Evolutionary conservation across 2,113 vertebrate genomes (phyloP), one percentile per base, ranked within the genome.

Genomic region (Oophaga pumilio): DNA sequence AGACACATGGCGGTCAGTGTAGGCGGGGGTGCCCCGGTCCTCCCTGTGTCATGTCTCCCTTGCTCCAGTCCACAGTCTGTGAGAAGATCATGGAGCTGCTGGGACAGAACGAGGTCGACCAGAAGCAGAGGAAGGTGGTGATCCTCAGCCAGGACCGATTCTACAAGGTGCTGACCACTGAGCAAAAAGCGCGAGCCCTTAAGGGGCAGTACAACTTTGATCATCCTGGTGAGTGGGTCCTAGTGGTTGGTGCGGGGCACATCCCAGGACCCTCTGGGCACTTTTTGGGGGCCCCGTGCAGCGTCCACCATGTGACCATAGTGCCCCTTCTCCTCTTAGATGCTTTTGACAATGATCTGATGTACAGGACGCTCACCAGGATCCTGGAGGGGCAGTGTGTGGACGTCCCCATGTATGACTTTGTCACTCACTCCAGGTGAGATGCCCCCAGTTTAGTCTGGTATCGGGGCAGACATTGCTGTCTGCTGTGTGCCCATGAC

Each of bases 51-150:
- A 4, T 73, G 4, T 20, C n/a, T 10, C 50, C 24, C 9, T 20
- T 49, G 13, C 18, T 76, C 43, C 92, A 99, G 98, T 99, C 98
- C 22, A 99, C 98, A 8, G 98, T 99, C 26, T 99, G 98, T 17
- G 97, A 97, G 91, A 99, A 99, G 94, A 99, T 99, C 92, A 98
- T 99, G 98, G 98, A 99, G 94, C 94, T 99, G 52, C 95, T 99
- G 92, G 98, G 98, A 5, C 97, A 99, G 93, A 97, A 99, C 85
- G 96, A 97, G 88, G 97, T 99, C 90, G 98, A 99, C 76, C 97
- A 96, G 57, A 95, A 94, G 49, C 97, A 98, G 94, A 94, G 98
- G 80, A 96, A 99, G 90, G 94, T 99, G 77, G 95, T 96, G 6
- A 99, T 99, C 53, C 92, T 99, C 15, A 99, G 97, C 93, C 98